Evolutionary conservation across 2,797 vertebrate genomes (phyloP).

Genomic region (Protonibea diacanthus): DNA sequence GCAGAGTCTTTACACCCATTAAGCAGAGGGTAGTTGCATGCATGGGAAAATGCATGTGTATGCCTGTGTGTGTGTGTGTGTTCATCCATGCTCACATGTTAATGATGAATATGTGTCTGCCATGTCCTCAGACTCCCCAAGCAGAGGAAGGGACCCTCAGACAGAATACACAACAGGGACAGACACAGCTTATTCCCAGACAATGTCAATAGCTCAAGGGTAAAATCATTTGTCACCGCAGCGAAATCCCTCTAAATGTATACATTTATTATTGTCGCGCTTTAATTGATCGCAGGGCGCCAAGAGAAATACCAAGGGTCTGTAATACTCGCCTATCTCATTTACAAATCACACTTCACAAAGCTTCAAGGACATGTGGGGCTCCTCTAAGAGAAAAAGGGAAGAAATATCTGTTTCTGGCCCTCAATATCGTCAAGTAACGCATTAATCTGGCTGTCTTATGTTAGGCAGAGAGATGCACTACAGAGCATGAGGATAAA

Average conservation of each 20-base stretch:
- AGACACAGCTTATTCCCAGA: conserved; percentile 84
- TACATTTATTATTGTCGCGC: conserved; percentile 89
- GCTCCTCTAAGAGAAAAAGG: conserved; percentile 69
- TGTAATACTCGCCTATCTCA: conserved; percentile 83
- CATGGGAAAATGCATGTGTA: conserved; percentile 31
- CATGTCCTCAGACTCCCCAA: conserved; percentile 78
- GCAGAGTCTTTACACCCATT: conserved; percentile 11
- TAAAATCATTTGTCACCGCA: conserved; percentile 87
- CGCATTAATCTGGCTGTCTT: conserved; percentile 60
- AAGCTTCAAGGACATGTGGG: conserved; percentile 82
- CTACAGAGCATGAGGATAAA: background rate
- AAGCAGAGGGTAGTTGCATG: conserved; percentile 41
- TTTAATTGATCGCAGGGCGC: conserved; percentile 86
- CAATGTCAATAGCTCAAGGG: conserved; percentile 90
- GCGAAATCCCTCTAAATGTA: conserved; percentile 87
- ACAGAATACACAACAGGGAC: conserved; percentile 87
- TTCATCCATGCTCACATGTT: conserved; percentile 74
- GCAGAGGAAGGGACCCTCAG: conserved; percentile 83
- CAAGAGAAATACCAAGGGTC: conserved; percentile 87
- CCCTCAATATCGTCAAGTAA: conserved; percentile 50
- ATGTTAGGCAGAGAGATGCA: conserved; percentile 19
- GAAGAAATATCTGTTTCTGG: conserved; percentile 60
- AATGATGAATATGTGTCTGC: conserved; percentile 83
- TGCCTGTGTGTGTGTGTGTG: conserved; percentile 26
- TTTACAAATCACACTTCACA: conserved; percentile 84